Conservation (phyloP, 2,797 vertebrate species). For the Enteromius treurensis region DNA sequence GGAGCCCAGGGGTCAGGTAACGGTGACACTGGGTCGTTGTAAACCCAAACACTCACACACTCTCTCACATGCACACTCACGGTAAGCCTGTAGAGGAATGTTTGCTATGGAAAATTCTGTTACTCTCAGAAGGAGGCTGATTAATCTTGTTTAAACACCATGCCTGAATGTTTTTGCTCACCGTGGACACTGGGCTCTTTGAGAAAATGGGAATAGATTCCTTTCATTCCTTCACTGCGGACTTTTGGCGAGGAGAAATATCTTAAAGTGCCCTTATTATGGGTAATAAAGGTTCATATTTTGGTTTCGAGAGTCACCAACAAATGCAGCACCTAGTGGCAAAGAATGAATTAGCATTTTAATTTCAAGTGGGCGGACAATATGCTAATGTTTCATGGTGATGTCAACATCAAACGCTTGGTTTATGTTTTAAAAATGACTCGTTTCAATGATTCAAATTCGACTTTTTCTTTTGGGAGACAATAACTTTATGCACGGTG, state of each 20-base stretch:
- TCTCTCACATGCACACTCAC: conserved; percentile 28
- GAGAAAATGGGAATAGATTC: not conserved
- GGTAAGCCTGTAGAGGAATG: not conserved
- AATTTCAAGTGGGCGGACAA: too few species aligned
- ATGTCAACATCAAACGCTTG: too few species aligned
- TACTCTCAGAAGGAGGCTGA: not conserved
- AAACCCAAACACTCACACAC: conserved; percentile 17
- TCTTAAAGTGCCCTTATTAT: not conserved
- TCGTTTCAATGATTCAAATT: too few species aligned
- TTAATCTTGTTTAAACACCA: conserved; percentile 32
- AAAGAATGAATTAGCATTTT: too few species aligned
- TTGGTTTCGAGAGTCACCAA: too few species aligned
- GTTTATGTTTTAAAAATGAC: too few species aligned
- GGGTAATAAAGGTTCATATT: too few species aligned
- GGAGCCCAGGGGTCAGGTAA: conserved; percentile 43
- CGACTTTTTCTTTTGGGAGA: too few species aligned
- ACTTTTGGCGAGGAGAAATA: not conserved
- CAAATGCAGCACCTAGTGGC: too few species aligned
- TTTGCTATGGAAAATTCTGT: conserved; percentile 36
- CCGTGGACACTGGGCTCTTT: conserved; percentile 30
- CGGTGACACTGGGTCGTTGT: conserved; percentile 24
- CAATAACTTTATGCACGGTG: too few species aligned
- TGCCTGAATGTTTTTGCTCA: conserved; percentile 18
- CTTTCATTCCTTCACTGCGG: not conserved
- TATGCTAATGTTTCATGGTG: too few species aligned